Conservation (phyloP, 2,888 invertebrate species). For the Patella ulyssiponensis region DNA sequence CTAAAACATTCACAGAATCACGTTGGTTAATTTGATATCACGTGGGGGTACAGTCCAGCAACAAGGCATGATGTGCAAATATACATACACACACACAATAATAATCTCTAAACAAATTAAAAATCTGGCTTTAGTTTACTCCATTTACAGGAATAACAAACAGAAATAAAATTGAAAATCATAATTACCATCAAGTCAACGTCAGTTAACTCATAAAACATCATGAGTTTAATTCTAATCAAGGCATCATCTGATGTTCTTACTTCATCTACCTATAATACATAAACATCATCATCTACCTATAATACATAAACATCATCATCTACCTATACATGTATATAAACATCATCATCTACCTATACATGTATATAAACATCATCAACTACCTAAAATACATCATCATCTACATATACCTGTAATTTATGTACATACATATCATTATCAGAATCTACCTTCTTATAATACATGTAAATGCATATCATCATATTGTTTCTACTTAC, state of each 20-base stretch:
- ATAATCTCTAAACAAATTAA: neutral
- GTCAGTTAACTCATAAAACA: slow-evolving; percentile 66
- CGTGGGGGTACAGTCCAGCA: too few relatives aligned
- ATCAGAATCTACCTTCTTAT: neutral
- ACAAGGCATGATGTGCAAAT: too few relatives aligned
- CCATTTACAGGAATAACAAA: neutral
- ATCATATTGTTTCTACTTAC: slow-evolving; percentile 47
- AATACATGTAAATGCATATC: neutral
- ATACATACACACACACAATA: neutral
- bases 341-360: neutral
- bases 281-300: too few relatives aligned
- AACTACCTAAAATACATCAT: too few relatives aligned
- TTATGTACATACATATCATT: neutral
- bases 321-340: too few relatives aligned
- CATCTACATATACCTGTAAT: too few relatives aligned
- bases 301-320: too few relatives aligned
- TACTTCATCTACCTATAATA: slow-evolving; percentile 64
- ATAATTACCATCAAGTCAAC: slow-evolving; percentile 66
- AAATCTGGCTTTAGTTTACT: neutral
- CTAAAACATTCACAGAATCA: too few relatives aligned
- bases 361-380: neutral
- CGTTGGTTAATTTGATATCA: too few relatives aligned
- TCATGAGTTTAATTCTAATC: slow-evolving; percentile 68
- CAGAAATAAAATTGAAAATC: too few relatives aligned
- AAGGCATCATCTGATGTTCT: slow-evolving; percentile 68